A percentile compares a stretch with the other conserved stretches of the same genome.
Conservation (phyloP, 2,888 invertebrate species). For the Harmothoe impar region DNA sequence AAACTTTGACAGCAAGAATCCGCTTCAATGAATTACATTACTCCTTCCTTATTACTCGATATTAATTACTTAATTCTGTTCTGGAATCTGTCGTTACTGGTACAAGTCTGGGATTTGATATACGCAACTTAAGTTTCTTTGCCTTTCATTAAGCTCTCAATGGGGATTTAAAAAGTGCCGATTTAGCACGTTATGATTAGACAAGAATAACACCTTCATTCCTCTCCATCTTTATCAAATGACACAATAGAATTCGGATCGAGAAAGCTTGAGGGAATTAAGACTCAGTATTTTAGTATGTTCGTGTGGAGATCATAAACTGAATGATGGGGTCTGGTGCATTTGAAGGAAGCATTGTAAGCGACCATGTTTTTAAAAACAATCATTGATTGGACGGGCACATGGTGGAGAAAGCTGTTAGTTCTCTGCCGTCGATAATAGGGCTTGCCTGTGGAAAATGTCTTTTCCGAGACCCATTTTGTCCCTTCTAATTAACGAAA, state of each 20-base stretch:
- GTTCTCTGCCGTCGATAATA: slow-evolving; percentile 22
- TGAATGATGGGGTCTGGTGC: background rate
- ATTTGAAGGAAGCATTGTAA: slow-evolving; percentile 17
- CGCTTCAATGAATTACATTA: slow-evolving; percentile 37
- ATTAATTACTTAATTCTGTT: slow-evolving; percentile 20
- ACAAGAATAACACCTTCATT: background rate
- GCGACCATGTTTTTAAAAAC: background rate
- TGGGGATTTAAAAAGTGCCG: background rate
- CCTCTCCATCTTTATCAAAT: background rate
- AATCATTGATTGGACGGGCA: slow-evolving; percentile 44
- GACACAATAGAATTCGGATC: background rate
- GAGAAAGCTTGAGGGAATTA: background rate
- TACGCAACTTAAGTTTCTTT: background rate
- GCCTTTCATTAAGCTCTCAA: background rate
- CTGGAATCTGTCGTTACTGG: background rate
- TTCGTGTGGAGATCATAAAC: slow-evolving; percentile 6
- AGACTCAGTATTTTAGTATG: background rate
- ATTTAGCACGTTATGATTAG: background rate
- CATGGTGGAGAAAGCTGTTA: background rate
- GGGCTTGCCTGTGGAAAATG: slow-evolving; percentile 29
- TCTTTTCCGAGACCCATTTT: slow-evolving; percentile 13
- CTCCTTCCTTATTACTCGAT: background rate
- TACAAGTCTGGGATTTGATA: background rate
- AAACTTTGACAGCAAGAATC: slow-evolving; percentile 52
- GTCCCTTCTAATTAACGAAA: slow-evolving; percentile 52